phyloP scores from a whole-genome alignment of 2,113 vertebrate genomes.

The Xiphophorus hellerii region DNA sequence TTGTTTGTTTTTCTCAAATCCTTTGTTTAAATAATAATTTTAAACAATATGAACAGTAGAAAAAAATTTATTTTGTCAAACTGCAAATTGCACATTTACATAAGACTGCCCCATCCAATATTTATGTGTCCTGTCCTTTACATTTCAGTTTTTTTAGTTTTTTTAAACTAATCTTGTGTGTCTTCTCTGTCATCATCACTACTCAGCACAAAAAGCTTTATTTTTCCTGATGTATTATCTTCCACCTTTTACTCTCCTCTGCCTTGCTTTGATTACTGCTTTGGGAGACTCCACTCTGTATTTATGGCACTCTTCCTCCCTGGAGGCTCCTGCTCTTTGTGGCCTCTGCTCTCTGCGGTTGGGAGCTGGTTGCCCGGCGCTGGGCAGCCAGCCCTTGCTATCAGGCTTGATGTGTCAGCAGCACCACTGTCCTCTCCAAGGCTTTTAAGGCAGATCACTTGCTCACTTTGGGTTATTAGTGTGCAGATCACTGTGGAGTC shows the following conservation, averaged over 20 bases:
- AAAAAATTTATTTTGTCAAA: too few relatives aligned
- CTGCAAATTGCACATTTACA: too few relatives aligned
- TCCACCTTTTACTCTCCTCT: not conserved
- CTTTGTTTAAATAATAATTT: too few relatives aligned
- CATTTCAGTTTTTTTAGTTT: too few relatives aligned
- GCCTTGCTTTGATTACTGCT: slow-evolving; percentile 18
- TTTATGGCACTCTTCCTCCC: slow-evolving; percentile 21
- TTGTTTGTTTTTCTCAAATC: too few relatives aligned
- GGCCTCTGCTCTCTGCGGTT: slow-evolving; percentile 17
- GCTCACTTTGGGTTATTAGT: slow-evolving; percentile 42
- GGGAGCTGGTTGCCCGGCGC: slow-evolving; percentile 14
- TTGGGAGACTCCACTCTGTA: slow-evolving; percentile 29
- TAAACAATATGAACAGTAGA: too few relatives aligned
- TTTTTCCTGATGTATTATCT: not conserved
- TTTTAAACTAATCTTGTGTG: not conserved
- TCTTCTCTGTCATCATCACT: not conserved
- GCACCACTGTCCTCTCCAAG: slow-evolving; percentile 16
- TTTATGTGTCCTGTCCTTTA: too few relatives aligned
- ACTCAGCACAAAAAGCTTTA: not conserved
- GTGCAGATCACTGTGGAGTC: slow-evolving; percentile 50
- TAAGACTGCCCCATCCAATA: too few relatives aligned
- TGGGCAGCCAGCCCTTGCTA: slow-evolving; percentile 31
- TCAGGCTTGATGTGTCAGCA: slow-evolving; percentile 36
- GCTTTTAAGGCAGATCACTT: slow-evolving; percentile 17
- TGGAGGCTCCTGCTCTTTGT: slow-evolving; percentile 12